phyloP scores from a whole-genome alignment of 2,113 vertebrate genomes.

The Carassius gibelio region DNA sequence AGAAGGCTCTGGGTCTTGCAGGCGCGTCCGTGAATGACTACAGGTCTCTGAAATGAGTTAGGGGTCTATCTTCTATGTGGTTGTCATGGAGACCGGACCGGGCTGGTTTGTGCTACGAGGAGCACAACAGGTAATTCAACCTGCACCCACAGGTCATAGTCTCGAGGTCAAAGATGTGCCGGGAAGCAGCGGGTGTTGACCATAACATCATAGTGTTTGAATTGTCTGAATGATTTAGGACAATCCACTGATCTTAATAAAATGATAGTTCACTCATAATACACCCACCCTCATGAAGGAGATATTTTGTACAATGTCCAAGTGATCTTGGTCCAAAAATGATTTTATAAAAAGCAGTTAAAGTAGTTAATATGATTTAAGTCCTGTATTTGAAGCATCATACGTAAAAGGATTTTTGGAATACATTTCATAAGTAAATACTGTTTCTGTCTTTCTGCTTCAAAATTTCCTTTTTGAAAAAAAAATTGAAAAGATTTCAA shows the following conservation, averaged over 20 bases:
- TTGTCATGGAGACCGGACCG: conserved; percentile 58
- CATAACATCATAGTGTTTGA: conserved; percentile 29
- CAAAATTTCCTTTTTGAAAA: too few species aligned
- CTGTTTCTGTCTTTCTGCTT: too few species aligned
- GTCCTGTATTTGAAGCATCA: background rate
- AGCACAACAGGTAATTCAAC: conserved; percentile 63
- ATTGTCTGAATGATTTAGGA: background rate
- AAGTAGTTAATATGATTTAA: background rate
- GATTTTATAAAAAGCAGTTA: background rate
- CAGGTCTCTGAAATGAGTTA: conserved; percentile 15
- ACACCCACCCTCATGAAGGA: background rate
- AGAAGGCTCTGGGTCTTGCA: conserved; percentile 30
- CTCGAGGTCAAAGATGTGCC: conserved; percentile 34
- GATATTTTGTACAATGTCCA: background rate
- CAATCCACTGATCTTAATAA: background rate
- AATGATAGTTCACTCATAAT: background rate
- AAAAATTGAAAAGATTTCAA: too few species aligned
- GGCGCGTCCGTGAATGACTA: conserved; percentile 5
- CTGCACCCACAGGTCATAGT: conserved; percentile 51
- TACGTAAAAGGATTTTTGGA: background rate
- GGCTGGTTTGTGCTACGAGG: conserved; percentile 40
- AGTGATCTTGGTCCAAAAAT: background rate
- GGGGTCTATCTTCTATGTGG: conserved; percentile 47
- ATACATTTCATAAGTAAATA: background rate
- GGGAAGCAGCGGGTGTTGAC: background rate